Conservation (phyloP, 2,113 vertebrate genomes). For the Emberiza fucata region DNA sequence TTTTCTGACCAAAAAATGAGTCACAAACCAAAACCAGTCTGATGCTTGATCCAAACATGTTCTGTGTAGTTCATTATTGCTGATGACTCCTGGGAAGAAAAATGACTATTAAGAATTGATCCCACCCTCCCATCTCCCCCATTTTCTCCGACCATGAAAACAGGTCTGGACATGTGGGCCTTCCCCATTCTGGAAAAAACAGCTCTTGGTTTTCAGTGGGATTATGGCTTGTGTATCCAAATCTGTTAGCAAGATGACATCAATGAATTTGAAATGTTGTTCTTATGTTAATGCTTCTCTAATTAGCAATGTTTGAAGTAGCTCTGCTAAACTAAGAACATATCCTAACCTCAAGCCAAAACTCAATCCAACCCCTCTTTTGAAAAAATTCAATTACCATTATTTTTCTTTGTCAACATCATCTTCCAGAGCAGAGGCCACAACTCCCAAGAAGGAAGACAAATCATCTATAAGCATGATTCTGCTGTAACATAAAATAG, state of each 20-base stretch:
- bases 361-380: background rate
- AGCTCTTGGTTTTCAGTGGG: background rate
- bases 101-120: background rate
- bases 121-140: background rate
- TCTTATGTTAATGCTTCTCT: slow-evolving; percentile 54
- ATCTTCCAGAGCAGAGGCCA: background rate
- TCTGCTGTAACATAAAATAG: background rate
- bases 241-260: slow-evolving; percentile 64
- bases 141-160: background rate
- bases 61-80: background rate
- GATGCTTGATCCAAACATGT: background rate
- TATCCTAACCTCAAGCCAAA: slow-evolving; percentile 45
- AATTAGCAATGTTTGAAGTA: slow-evolving; percentile 61
- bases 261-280: slow-evolving; percentile 49
- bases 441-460: background rate
- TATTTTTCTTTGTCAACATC: slow-evolving; percentile 30
- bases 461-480: background rate
- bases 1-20: background rate
- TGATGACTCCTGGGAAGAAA: background rate
- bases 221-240: slow-evolving; percentile 10
- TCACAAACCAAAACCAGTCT: background rate
- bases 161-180: background rate
- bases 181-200: background rate
- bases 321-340: slow-evolving; percentile 50
- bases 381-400: slow-evolving; percentile 4